Base-by-base conservation (phyloP, 2,888 invertebrate genomes). In the Mesoligia furuncula region DNA sequence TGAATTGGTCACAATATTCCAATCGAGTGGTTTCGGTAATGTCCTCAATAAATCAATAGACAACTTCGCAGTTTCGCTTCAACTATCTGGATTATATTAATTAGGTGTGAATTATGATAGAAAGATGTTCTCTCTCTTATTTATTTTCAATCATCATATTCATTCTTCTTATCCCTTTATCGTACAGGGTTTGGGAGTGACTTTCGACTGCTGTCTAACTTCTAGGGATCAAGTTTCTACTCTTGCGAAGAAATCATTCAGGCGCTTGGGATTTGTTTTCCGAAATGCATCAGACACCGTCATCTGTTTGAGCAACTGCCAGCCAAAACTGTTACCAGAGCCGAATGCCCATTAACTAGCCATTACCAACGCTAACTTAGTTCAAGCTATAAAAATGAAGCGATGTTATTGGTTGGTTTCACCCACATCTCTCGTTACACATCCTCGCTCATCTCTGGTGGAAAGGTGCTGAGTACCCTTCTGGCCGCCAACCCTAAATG, bases 1-100 rank as follows among this genome's bases (percentile, higher is more conserved):
- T 57, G 82, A 85, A 65, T 72, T 66, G 36, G 36, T 67, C 45
- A 59, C 57, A 36, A 65, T 48, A 31, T 84, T 73, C 59, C 45
- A 62, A 24, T 64, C 15, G 45, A 80, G 20, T 65, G 48, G 20
- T 62, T 73, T 81, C n/a, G 48, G 20, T 61, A 57, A 57, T 39
- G 11, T 45, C n/a, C 31, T 15, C 39, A 9, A 57, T 42, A 64
- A 24, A 57, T 42, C 20, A 45, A 51, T 17, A 62, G 24, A 5
- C 11, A 54, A 36, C 17, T 27, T 57, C 11, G 54, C n/a, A 57
- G 1, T 4, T 45, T 45, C 2, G 45, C 24, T 54, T 39, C 36
- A 36, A 4, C n/a, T 24, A 6, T 39, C 8, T 20, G 24, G n/a
- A 17, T 45, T 7, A 17, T 9, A 17, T 31, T 45, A 8, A 45